Base-by-base conservation (phyloP, 1,140 invertebrate species). In the Physella acuta region DNA sequence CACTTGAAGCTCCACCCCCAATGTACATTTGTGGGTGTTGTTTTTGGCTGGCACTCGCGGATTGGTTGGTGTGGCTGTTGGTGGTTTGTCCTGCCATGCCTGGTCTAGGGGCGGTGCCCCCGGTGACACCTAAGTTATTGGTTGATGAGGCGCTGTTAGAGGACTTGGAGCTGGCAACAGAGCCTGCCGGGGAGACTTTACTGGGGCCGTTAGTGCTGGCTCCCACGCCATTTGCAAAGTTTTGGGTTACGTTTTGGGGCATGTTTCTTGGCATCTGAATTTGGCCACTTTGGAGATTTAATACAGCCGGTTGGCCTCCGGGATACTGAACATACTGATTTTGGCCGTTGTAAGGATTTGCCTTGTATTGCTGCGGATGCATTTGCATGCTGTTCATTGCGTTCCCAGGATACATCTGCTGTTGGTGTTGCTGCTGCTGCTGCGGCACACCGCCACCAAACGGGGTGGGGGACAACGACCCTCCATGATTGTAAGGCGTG, bases 101-200 rank as follows among this genome's bases (percentile, higher is more conserved):
- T 30, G 52, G 16, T 3, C 62, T 17, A 37, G 59, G 36, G 5
- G 28, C 39, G 1, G 49, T 28, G 14, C 31, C 34, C 26, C 30
- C 49, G 14, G 1, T 30, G 33, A 3, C 62, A 33, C 3, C 28
- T 2, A 53, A 3, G 66, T 68, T 70, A n/a, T 53, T 8, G 33
- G 49, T 52, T 0, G 76, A 75, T 24, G 73, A 71, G 31, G 75
- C 74, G 70, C 76, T 80, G 52, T 65, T 73, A 8, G 76, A 75
- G 49, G 79, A 81, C 64, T 76, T 75, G 31, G 76, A 73, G 67
- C 76, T 77, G 30, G 78, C 73, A 61, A 78, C 72, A 37, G 79
- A 81, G 26, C 75, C 76, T 26, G 79, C 75, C 28, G 81, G 81
- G 2, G 81, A 82, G 11, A 74, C 74, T 75, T 80, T 81, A 55